Base-by-base conservation (phyloP, 2,797 vertebrate species). In the Acanthurus leucopareius region DNA sequence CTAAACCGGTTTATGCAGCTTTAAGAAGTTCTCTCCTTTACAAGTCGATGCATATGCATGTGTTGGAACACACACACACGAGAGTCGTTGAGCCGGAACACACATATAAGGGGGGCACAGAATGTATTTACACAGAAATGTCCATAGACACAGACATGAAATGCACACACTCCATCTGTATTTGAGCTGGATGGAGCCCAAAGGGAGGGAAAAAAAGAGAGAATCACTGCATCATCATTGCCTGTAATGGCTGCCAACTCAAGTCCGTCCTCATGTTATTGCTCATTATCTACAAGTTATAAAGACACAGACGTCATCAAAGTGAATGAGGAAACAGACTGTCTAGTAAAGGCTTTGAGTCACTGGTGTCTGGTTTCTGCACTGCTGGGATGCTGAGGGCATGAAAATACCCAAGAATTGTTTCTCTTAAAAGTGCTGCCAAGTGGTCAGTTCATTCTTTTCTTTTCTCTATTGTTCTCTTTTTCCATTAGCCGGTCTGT, bases 151-250 rank as follows among this genome's bases (percentile, higher is more conserved):
- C 62, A 74, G 19, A 19, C 28, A 22, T 35, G 5, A 56, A 44
- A 63, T 42, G 51, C 47, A 40, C 28, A 58, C 40, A 15, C 48
- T 65, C 58, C 32, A 51, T 66, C 19, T 69, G 40, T 56, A 17
- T 57, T 70, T 74, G 57, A 85, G 44, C 28, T 75, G 71, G 71
- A 35, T 28, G 4, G 17, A 63, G 40, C 63, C n/a, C 28, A 73
- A 63, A 62, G 38, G 38, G 22, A 35, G 22, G 32, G 7, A 7
- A 25, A 49, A 22, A 22, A 25, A 25, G 25, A 25, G 25, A 25
- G 25, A 7, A 28, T n/a, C 32, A 25, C 10, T 20, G 7, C 56
- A 35, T 52, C 48, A 10, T 45, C 7, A 2, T 4, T 1, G n/a
- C 17, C 20, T 7, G 7, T 17, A 17, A 7, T 28, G 35, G 14